These are phyloP conservation scores for Pegoplata infirma DNA, from an alignment of 2,888 invertebrate genomes.

Conservation along the genomic window DNA sequence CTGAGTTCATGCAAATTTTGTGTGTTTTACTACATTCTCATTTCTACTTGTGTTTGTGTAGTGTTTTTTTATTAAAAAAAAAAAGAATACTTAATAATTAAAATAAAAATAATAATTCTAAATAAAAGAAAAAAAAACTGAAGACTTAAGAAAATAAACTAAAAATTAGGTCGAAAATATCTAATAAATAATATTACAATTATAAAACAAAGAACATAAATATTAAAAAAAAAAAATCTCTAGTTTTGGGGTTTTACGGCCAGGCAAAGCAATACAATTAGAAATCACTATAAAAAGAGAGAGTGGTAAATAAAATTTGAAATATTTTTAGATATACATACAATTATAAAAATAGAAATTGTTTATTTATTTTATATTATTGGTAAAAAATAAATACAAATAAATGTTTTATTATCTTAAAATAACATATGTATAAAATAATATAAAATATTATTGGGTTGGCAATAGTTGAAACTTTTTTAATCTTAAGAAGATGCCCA, in stretches of 20 bases:
- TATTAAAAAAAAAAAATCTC: constrained; percentile 21
- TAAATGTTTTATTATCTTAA: no score
- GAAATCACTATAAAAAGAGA: background rate
- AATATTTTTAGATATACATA: no score
- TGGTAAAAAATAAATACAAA: no score
- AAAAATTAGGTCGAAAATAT: background rate
- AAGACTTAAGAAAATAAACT: background rate
- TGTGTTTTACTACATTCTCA: no score
- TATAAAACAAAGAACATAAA: background rate
- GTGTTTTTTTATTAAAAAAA: background rate
- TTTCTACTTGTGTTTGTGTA: no score
- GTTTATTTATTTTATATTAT: no score
- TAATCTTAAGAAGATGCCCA: no score
- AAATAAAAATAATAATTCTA: background rate
- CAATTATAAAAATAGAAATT: no score
- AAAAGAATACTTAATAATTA: background rate
- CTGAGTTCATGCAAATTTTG: no score
- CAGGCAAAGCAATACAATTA: constrained; percentile 78
- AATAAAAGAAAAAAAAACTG: background rate
- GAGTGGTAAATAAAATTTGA: background rate
- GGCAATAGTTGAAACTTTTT: no score
- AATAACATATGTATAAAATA: no score
- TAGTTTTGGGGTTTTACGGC: constrained; percentile 70
- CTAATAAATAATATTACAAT: constrained; percentile 2
- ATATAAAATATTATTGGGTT: no score